Base-by-base conservation (phyloP, 2,113 vertebrate genomes). In the Notothenia rossii region DNA sequence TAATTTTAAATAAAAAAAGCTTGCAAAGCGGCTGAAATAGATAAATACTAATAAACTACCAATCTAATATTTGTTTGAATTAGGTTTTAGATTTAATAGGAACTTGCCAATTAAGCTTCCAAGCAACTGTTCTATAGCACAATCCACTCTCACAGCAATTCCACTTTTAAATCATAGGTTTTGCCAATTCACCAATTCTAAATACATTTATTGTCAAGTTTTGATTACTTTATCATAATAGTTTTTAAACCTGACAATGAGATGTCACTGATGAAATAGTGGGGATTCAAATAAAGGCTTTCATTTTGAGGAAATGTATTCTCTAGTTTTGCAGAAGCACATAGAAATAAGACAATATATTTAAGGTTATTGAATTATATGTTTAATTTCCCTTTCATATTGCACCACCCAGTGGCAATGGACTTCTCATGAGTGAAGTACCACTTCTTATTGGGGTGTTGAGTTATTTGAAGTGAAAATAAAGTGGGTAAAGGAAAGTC, bases 381-480 rank as follows among this genome's bases (percentile, higher is more conserved):
- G 1, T 45, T 7, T 15, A 33, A 5, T 56, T 25, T 43, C 59
- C 51, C 71, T 77, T 64, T 79, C 63, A 69, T 36, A 81, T 51
- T 81, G 75, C 82, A 50, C 86, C 83, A 70, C 77, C 83, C 83
- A 72, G 83, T 82, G 83, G 83, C 64, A 48, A 60, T 9, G 15
- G 49, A 20, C 22, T 22, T 56, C 7, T 40, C 43, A 62, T 79
- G 58, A n/a, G 65, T 62, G 51, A 15, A 56, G 48, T 46, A 40
- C 22, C 3, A 12, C 46, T 14, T 78, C 60, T 58, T 68, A 61
- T 74, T 54, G 36, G 67, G 53, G 51, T 79, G 72, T n/a, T 77
- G 62, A 90, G 80, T 62, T 68, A 22, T 77, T 18, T 69, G 60
- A 79, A 54, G 72, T 75, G 53, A 62, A 40, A 55, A 10, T 9